Conservation (phyloP, 2,888 invertebrate genomes). For the Disparrhopalites patrizii region DNA sequence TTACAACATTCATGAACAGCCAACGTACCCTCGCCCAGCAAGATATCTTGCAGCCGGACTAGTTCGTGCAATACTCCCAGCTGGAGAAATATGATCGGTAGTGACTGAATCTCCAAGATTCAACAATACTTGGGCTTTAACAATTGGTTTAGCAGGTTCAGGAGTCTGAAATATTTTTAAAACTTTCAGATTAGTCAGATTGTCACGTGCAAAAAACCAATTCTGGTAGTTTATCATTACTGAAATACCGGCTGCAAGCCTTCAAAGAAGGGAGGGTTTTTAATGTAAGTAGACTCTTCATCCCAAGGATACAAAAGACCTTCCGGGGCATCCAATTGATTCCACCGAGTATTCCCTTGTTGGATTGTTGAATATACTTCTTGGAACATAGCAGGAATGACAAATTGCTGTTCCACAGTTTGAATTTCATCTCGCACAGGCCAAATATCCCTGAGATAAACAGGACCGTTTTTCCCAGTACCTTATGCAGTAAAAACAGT, state of each 20-base stretch:
- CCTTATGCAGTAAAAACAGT: constrained; percentile 57
- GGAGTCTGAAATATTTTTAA: constrained; percentile 24
- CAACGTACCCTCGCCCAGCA: constrained; percentile 64
- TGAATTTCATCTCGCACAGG: constrained; percentile 87
- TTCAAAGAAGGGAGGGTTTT: constrained; percentile 92
- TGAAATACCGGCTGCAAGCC: constrained; percentile 65
- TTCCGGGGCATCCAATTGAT: constrained; percentile 69
- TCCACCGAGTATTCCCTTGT: constrained; percentile 81
- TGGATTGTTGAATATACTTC: constrained; percentile 85
- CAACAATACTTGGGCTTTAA: constrained; percentile 20
- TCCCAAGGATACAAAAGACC: constrained; percentile 91
- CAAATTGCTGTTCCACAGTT: constrained; percentile 76
- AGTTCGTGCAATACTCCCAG: constrained; percentile 92
- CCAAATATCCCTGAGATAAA: constrained; percentile 94
- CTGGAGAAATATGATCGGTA: constrained; percentile 98
- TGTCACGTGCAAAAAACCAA: not conserved
- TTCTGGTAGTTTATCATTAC: not conserved
- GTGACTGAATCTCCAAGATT: constrained; percentile 91
- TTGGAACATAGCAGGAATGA: constrained; percentile 95
- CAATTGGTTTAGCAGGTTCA: constrained; percentile 28
- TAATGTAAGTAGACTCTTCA: constrained; percentile 84
- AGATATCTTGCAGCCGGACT: constrained; percentile 87
- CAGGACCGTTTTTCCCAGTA: constrained; percentile 64
- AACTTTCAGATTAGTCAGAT: no score
- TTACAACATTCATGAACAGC: no score